phyloP scores from a whole-genome alignment of 2,113 vertebrate species.

The Pterophyllum scalare region DNA sequence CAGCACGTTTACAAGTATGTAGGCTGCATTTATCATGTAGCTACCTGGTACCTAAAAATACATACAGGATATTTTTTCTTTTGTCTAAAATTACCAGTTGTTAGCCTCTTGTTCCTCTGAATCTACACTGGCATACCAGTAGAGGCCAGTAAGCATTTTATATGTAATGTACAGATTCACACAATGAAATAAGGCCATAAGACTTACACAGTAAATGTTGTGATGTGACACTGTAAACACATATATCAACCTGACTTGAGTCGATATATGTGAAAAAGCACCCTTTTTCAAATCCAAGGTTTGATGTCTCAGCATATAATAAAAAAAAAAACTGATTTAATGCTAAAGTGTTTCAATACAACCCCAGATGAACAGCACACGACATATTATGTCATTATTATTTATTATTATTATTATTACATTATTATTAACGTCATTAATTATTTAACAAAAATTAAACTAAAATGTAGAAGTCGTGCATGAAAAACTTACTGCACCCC shows the following conservation, averaged over 20 bases:
- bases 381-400: not conserved
- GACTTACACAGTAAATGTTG: no score
- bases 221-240: no score
- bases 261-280: not conserved
- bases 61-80: not conserved
- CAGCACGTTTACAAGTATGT: not conserved
- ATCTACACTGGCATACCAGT: rapidly evolving
- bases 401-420: not conserved
- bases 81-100: not conserved
- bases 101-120: not conserved
- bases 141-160: not conserved
- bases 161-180: no score
- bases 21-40: not conserved
- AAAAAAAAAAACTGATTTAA: not conserved
- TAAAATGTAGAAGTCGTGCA: not conserved
- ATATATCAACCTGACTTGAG: no score
- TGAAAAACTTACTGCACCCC: not conserved
- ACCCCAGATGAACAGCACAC: not conserved
- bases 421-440: not conserved
- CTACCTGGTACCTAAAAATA: not conserved
- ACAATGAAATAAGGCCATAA: no score
- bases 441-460: not conserved
- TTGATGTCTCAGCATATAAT: not conserved
- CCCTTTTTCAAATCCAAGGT: not conserved
- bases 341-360: not conserved